Percentiles rank a stretch among this genome's conserved stretches.
These are phyloP conservation scores for Apodemia duryi DNA, from an alignment of 2,888 invertebrate genomes.

Conservation along the genomic window DNA sequence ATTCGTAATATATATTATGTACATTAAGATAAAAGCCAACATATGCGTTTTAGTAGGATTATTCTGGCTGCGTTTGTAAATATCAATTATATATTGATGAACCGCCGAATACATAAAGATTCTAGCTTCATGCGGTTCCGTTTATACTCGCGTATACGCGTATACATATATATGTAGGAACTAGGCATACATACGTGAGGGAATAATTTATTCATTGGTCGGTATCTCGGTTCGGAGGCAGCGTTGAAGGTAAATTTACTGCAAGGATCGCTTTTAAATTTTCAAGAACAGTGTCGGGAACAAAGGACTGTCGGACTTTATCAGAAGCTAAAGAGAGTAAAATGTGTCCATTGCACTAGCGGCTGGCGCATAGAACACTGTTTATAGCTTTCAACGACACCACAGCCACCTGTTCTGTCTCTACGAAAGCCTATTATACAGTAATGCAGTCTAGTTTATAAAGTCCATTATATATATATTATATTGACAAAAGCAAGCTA, in stretches of 20 bases:
- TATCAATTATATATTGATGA: too few relatives aligned
- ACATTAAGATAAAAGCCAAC: too few relatives aligned
- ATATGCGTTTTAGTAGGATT: too few relatives aligned
- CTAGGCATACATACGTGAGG: constrained; percentile 24
- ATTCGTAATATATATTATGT: too few relatives aligned
- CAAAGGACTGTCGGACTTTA: constrained; percentile 61
- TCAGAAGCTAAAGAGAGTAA: constrained; percentile 65
- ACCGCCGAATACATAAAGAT: neutral
- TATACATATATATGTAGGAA: constrained; percentile 10
- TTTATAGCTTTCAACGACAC: constrained; percentile 47
- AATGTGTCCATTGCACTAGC: constrained; percentile 63
- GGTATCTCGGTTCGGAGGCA: constrained; percentile 44
- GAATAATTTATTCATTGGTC: constrained; percentile 58
- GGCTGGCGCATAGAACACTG: constrained; percentile 48
- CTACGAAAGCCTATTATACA: constrained; percentile 32
- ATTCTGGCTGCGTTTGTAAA: too few relatives aligned
- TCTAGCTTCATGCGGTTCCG: constrained; percentile 21
- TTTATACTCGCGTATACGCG: constrained; percentile 17
- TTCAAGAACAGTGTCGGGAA: constrained; percentile 57
- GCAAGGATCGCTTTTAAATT: constrained; percentile 66
- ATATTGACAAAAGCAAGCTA: neutral
- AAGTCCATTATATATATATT: constrained; percentile 19
- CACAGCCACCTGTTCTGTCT: constrained; percentile 47
- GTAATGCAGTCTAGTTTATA: constrained; percentile 28
- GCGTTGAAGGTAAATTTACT: constrained; percentile 55